Evolutionary conservation across 2,888 invertebrate species (phyloP), one percentile per base, ranked within the genome.

Genomic region (Atethmia centrago): DNA sequence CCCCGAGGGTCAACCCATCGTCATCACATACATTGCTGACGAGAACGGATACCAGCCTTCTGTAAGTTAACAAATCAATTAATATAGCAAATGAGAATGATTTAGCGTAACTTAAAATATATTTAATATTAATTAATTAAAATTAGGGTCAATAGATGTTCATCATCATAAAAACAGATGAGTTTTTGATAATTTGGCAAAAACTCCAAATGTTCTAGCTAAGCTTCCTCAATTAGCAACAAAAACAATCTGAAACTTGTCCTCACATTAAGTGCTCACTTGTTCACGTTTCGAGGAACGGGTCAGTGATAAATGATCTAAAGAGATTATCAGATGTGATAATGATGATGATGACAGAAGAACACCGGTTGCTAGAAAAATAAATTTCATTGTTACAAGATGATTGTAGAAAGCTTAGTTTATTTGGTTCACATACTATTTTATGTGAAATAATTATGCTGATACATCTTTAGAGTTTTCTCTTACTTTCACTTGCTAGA

Each of bases 1-100:
- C 3, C 97, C 97, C 21, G 97, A 97, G 83, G 97, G 98, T 9
- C 90, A 95, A 45, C 95, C 95, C 21, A 94, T 97, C 85, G 90
- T 92, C 40, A 88, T 97, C 77, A 92, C 93, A 59, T 98, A 97
- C 92, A 88, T 96, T 75, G 97, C 98, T 82, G 97, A 97, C 87
- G 97, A 97, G 91, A 97, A 97, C 80, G 98, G 98, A 76, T 98
- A 97, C 96, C 97, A 97, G 83, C 97, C 97, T 40, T 92, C 96
- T 88, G 97, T 94, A 67, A 70, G 70, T 70, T 19, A 19, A 47
- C 14, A 0, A 31, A 28, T 69, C 12, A 49, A 58, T 31, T 10
- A 49, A 45, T 25, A 25, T 28, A 55, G 19, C 12, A 16, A 21
- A 28, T 25, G 3, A 61, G 8, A 53, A n/a, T 49, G 9, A 51